Conservation (phyloP, 1,140 invertebrate species). For the Coenobita brevimanus region DNA sequence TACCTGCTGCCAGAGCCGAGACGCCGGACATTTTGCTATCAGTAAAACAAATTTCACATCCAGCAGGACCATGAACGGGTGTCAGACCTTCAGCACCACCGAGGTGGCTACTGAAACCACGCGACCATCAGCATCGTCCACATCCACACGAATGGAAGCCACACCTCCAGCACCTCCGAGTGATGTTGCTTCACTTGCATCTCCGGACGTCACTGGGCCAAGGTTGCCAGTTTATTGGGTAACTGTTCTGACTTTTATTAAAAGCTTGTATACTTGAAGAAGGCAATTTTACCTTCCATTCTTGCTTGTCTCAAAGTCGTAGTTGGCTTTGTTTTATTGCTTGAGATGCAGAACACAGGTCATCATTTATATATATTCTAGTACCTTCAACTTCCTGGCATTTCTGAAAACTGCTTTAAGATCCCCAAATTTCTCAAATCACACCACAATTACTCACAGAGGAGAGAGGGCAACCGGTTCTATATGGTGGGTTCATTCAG, state of each 20-base stretch:
- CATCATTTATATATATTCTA: neutral
- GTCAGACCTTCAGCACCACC: too few relatives aligned
- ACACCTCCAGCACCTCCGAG: too few relatives aligned
- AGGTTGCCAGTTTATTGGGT: too few relatives aligned
- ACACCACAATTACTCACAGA: neutral
- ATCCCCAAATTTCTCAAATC: neutral
- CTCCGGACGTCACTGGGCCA: too few relatives aligned
- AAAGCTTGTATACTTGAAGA: neutral
- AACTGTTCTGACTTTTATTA: neutral
- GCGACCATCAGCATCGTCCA: too few relatives aligned
- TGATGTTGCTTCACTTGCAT: too few relatives aligned
- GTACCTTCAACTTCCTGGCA: neutral
- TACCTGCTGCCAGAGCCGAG: too few relatives aligned
- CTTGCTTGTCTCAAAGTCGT: neutral
- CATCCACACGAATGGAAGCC: too few relatives aligned
- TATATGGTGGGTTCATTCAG: neutral
- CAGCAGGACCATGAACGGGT: too few relatives aligned
- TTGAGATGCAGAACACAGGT: neutral
- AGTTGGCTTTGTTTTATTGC: neutral
- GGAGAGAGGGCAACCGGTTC: neutral
- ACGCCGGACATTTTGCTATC: too few relatives aligned
- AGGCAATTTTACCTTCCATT: neutral
- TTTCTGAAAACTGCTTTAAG: neutral
- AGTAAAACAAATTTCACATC: too few relatives aligned
- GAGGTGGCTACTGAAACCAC: too few relatives aligned